phyloP scores from a whole-genome alignment of 2,113 vertebrate genomes.

The Acanthisitta chloris region DNA sequence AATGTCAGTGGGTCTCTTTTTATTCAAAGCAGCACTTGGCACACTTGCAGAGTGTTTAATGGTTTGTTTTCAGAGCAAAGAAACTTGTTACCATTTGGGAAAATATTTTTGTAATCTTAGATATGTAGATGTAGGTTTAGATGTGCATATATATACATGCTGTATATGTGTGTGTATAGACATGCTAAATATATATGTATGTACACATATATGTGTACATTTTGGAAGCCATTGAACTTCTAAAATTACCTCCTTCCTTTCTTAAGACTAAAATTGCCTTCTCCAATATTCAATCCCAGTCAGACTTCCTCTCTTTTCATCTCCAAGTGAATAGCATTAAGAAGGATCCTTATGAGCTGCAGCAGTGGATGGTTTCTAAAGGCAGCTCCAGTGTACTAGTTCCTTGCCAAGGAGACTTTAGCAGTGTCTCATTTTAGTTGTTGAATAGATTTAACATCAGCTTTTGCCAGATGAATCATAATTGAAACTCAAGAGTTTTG shows the following conservation, averaged over 20 bases:
- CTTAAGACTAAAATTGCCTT: neutral
- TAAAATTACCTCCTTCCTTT: neutral
- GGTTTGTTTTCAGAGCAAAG: conserved; percentile 28
- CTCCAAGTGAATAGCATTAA: neutral
- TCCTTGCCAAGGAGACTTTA: conserved; percentile 12
- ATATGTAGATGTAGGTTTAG: neutral
- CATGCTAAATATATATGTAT: neutral
- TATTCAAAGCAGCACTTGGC: conserved; percentile 38
- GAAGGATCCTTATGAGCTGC: neutral
- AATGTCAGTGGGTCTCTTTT: conserved; percentile 28
- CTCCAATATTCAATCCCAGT: neutral
- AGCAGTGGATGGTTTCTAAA: neutral
- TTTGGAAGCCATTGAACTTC: neutral
- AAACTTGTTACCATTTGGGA: neutral
- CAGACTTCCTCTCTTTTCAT: neutral
- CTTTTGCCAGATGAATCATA: neutral
- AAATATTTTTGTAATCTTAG: neutral
- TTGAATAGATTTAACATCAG: neutral
- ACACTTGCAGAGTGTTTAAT: neutral
- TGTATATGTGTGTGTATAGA: neutral
- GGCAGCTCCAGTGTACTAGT: neutral
- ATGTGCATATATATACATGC: neutral
- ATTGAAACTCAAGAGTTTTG: neutral
- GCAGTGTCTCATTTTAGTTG: neutral
- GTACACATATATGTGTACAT: neutral